Conservation (phyloP, 2,113 vertebrate species). For the Felis chaus region DNA sequence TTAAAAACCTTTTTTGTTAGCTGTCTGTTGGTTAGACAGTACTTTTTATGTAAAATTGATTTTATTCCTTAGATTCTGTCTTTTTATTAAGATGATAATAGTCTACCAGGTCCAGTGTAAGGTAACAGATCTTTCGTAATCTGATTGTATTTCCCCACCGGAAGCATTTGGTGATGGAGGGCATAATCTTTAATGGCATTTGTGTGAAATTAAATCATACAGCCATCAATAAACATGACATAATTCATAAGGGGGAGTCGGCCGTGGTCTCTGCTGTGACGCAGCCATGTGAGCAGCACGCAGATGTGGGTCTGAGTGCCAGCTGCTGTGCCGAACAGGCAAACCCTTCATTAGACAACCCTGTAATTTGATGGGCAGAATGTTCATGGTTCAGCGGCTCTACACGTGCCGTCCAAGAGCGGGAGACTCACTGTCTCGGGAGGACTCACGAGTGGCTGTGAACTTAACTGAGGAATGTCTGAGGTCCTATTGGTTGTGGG, state of each 20-base stretch:
- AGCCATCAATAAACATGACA: slow-evolving; percentile 94
- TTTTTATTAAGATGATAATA: slow-evolving; percentile 91
- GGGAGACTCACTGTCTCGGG: slow-evolving; percentile 66
- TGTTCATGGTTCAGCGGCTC: slow-evolving; percentile 83
- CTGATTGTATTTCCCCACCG: slow-evolving; percentile 92
- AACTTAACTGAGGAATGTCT: slow-evolving; percentile 83
- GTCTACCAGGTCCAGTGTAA: slow-evolving; percentile 88
- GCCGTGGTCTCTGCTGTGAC: slow-evolving; percentile 91
- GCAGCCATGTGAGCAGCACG: slow-evolving; percentile 84
- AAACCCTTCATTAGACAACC: slow-evolving; percentile 91
- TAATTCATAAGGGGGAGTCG: slow-evolving; percentile 93
- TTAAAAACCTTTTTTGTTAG: slow-evolving; percentile 82
- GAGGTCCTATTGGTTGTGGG: slow-evolving; percentile 69
- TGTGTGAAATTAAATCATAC: slow-evolving; percentile 95
- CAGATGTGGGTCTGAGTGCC: slow-evolving; percentile 87
- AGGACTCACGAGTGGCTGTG: slow-evolving; percentile 75
- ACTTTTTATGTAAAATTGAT: slow-evolving; percentile 87
- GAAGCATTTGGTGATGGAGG: slow-evolving; percentile 92
- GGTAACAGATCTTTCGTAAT: slow-evolving; percentile 93
- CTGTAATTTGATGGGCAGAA: slow-evolving; percentile 93
- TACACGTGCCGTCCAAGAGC: slow-evolving; percentile 72
- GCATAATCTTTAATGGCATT: slow-evolving; percentile 95
- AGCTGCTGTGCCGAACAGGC: slow-evolving; percentile 90
- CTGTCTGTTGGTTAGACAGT: slow-evolving; percentile 85
- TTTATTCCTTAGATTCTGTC: slow-evolving; percentile 85